Conservation (phyloP, 2,797 vertebrate genomes). For the Bradypodion pumilum region DNA sequence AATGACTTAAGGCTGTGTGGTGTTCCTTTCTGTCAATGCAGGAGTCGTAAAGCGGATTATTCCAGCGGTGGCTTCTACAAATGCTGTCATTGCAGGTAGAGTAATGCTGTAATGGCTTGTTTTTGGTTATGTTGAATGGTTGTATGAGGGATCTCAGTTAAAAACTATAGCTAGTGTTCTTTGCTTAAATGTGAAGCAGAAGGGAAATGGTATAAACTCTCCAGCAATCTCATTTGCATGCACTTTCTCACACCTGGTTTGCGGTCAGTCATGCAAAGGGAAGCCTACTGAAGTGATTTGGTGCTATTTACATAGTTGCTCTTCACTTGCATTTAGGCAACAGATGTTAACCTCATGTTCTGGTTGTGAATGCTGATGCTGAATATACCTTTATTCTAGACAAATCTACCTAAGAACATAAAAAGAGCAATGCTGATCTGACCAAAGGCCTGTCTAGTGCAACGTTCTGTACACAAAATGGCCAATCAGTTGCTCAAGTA, state of each 20-base stretch:
- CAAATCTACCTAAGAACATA: too few relatives aligned
- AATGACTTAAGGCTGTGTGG: conserved; percentile 11
- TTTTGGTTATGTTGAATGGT: not conserved
- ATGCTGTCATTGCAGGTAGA: conserved; percentile 94
- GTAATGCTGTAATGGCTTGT: not conserved
- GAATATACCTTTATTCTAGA: not conserved
- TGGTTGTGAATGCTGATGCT: not conserved
- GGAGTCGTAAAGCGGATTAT: conserved; percentile 94
- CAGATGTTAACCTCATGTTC: not conserved
- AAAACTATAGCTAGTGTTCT: not conserved
- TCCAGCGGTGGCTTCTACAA: conserved; percentile 93
- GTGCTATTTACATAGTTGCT: too few relatives aligned
- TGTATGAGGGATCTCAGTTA: not conserved
- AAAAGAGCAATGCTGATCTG: too few relatives aligned
- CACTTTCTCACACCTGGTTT: too few relatives aligned
- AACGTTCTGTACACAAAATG: too few relatives aligned
- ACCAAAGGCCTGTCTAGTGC: too few relatives aligned
- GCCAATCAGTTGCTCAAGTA: too few relatives aligned
- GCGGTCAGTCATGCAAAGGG: too few relatives aligned
- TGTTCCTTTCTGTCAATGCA: conserved; percentile 64
- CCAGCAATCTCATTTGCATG: too few relatives aligned
- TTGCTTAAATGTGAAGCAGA: not conserved
- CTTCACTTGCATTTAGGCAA: not conserved
- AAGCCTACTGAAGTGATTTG: too few relatives aligned
- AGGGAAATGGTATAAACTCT: too few relatives aligned